A percentile compares a stretch with the other conserved stretches of the same genome.
These are phyloP conservation scores for Phylloscopus trochilus DNA, from an alignment of 2,113 vertebrate genomes.

Conservation along the genomic window DNA sequence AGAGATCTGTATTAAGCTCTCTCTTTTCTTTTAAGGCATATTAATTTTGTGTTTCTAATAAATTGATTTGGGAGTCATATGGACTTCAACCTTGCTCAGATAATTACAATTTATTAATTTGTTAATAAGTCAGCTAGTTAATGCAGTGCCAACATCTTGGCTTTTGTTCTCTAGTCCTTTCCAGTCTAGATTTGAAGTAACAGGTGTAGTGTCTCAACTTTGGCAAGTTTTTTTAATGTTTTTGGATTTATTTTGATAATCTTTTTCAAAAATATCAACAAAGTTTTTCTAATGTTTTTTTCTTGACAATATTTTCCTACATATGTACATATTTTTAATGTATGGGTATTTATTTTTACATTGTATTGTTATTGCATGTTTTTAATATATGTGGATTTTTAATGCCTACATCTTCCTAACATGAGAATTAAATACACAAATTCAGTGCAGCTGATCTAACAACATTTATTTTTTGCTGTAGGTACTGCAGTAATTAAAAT, in stretches of 20 bases:
- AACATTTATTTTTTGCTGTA: not conserved
- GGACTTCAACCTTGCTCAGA: not conserved
- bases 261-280: not conserved
- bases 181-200: slow-evolving; percentile 7
- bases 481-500: not conserved
- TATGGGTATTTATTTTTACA: not conserved
- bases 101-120: not conserved
- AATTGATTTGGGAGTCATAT: not conserved
- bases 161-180: not conserved
- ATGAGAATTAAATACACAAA: not conserved
- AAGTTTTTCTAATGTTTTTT: not conserved
- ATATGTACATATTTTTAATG: not conserved
- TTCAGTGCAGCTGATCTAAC: not conserved
- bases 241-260: not conserved
- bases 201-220: slow-evolving; percentile 17
- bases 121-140: not conserved
- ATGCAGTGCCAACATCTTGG: not conserved
- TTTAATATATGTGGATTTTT: not conserved
- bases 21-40: not conserved
- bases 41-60: not conserved
- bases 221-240: not conserved
- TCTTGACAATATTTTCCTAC: not conserved
- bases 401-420: not conserved
- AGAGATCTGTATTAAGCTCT: not conserved
- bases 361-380: not conserved